Evolutionary conservation across 2,888 invertebrate species (phyloP).

Genomic region (Encarsia formosa): DNA sequence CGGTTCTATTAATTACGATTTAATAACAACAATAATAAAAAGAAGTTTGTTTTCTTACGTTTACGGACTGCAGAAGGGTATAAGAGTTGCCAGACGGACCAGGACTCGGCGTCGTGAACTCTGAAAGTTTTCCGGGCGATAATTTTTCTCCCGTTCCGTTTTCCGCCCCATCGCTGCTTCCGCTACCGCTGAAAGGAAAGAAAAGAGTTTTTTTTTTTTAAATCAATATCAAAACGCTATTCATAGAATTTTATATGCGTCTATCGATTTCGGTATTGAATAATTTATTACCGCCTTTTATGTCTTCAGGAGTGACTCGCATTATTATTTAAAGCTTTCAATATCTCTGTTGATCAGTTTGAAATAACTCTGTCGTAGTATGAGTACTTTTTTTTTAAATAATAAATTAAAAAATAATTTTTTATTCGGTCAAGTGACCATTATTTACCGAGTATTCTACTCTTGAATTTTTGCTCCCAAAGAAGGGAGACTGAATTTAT

Average conservation of each 20-base stretch:
- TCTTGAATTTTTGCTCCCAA: no score
- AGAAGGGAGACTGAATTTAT: no score
- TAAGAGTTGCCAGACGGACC: slow-evolving; percentile 47
- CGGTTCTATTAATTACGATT: no score
- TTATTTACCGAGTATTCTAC: no score
- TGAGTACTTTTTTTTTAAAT: no score
- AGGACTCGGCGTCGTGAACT: slow-evolving; percentile 45
- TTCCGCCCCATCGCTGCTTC: slow-evolving; percentile 59
- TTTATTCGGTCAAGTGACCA: no score
- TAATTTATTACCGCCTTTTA: not conserved
- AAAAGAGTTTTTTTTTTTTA: no score
- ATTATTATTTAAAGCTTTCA: no score
- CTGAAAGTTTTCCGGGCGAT: slow-evolving; percentile 45
- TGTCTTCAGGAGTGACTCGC: not conserved
- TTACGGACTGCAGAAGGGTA: slow-evolving; percentile 44
- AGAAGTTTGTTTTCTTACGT: slow-evolving; percentile 37
- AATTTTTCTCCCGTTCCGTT: slow-evolving; percentile 47
- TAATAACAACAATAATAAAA: no score
- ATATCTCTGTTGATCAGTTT: no score
- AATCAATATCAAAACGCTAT: slow-evolving; percentile 9
- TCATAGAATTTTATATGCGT: not conserved
- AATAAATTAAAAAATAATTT: no score
- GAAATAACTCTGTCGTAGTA: no score
- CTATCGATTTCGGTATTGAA: not conserved
- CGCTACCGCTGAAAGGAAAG: slow-evolving; percentile 54